Conservation (phyloP, 2,888 invertebrate genomes). For the Ischnus inquisitorius region DNA sequence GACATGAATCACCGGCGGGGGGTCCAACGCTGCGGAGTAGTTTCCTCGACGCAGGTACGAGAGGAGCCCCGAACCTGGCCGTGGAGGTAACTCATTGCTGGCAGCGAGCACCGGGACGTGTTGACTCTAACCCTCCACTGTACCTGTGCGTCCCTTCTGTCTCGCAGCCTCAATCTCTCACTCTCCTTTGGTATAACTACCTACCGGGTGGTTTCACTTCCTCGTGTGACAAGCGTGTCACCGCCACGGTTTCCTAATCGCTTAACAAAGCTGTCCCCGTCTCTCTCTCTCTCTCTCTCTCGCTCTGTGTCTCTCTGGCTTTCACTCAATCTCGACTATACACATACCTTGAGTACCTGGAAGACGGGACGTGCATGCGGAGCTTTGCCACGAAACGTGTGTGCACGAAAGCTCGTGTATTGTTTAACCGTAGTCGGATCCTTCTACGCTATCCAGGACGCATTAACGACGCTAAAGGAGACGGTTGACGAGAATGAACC, state of each 20-base stretch:
- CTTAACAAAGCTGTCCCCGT: slow-evolving; percentile 61
- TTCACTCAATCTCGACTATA: neutral
- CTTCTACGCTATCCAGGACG: neutral
- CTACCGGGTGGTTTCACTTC: slow-evolving; percentile 47
- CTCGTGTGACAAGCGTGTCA: slow-evolving; percentile 64
- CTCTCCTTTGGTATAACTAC: slow-evolving; percentile 42
- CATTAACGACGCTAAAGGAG: neutral
- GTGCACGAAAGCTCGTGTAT: neutral
- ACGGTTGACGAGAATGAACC: neutral
- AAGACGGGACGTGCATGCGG: neutral
- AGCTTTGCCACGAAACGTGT: too few relatives aligned
- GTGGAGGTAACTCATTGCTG: slow-evolving; percentile 53
- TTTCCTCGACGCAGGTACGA: slow-evolving; percentile 40
- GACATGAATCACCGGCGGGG: slow-evolving; percentile 53
- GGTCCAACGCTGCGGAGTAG: slow-evolving; percentile 38
- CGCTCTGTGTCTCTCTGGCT: slow-evolving; percentile 24
- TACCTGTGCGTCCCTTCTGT: slow-evolving; percentile 41
- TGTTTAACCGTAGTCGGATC: neutral
- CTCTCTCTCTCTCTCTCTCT: slow-evolving; percentile 24
- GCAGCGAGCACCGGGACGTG: slow-evolving; percentile 36
- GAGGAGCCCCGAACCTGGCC: slow-evolving; percentile 25
- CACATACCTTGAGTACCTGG: neutral
- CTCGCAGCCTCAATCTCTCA: slow-evolving; percentile 57
- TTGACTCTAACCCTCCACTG: slow-evolving; percentile 55
- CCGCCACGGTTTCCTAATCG: slow-evolving; percentile 66